These are phyloP conservation scores for Radopholus similis DNA, from an alignment of 1,140 invertebrate genomes.

Conservation along the genomic window DNA sequence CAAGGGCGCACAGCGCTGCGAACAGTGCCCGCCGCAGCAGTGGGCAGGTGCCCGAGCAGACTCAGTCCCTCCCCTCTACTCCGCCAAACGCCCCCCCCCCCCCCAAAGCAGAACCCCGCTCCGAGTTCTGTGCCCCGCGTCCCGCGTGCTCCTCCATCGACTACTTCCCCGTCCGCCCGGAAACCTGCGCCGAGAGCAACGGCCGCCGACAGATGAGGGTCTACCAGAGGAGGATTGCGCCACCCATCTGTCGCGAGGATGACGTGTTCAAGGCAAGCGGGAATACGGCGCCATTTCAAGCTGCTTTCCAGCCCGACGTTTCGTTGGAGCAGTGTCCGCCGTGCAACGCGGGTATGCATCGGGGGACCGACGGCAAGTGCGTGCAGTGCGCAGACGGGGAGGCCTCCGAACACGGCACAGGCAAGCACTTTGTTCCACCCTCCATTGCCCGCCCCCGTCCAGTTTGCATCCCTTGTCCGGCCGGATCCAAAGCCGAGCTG, in stretches of 20 bases:
- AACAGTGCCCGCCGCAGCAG: conserved; percentile 61
- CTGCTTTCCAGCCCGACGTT: neutral
- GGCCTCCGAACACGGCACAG: conserved; percentile 60
- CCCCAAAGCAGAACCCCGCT: conserved; percentile 61
- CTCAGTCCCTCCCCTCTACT: neutral
- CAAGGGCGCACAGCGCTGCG: conserved; percentile 63
- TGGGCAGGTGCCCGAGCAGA: conserved; percentile 57
- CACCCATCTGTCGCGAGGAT: conserved; percentile 63
- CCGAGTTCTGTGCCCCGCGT: conserved; percentile 27
- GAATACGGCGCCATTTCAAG: neutral
- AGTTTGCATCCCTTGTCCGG: conserved; percentile 64
- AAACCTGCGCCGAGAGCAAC: conserved; percentile 61
- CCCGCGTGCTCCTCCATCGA: conserved; percentile 65
- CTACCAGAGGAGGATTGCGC: conserved; percentile 65
- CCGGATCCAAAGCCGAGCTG: conserved; percentile 65
- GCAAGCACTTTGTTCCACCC: conserved; percentile 40
- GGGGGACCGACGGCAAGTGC: conserved; percentile 58
- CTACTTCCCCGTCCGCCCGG: conserved; percentile 65
- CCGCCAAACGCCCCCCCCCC: neutral
- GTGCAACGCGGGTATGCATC: conserved; percentile 35
- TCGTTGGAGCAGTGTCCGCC: conserved; percentile 50
- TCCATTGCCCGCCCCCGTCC: conserved; percentile 13
- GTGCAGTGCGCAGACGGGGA: conserved; percentile 61
- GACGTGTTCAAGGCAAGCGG: too few species aligned
- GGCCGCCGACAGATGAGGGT: conserved; percentile 63